Conservation (phyloP, 1,140 invertebrate genomes). For the Eurosta solidaginis region DNA sequence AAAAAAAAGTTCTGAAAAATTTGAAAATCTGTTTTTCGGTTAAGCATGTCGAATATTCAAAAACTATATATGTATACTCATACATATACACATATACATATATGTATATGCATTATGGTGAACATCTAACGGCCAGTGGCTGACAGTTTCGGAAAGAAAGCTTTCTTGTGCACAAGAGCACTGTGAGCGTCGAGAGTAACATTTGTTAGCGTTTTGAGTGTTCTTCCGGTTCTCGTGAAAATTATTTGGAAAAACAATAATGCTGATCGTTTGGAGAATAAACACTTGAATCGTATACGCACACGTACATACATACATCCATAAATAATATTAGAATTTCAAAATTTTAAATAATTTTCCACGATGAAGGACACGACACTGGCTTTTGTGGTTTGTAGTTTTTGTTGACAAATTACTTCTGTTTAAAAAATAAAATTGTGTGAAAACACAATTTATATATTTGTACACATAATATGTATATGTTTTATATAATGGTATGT, state of each 20-base stretch:
- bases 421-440: not conserved
- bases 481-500: too few species aligned
- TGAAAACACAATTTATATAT: not conserved
- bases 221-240: not conserved
- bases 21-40: not conserved
- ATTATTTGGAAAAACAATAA: conserved; percentile 12
- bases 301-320: too few species aligned
- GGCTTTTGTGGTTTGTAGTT: not conserved
- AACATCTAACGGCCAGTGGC: not conserved
- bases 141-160: not conserved
- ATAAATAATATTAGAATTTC: not conserved
- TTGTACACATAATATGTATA: too few species aligned
- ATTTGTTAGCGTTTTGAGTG: too few species aligned
- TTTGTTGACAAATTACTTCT: not conserved
- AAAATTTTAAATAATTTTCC: not conserved
- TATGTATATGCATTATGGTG: too few species aligned
- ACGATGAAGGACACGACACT: not conserved
- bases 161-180: not conserved
- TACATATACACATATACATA: too few species aligned
- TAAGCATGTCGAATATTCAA: not conserved
- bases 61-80: too few species aligned
- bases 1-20: not conserved
- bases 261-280: not conserved
- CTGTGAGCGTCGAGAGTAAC: not conserved
- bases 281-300: not conserved